These are phyloP conservation scores for Cranoglanis bouderius DNA, from an alignment of 2,113 vertebrate genomes.

Conservation along the genomic window DNA sequence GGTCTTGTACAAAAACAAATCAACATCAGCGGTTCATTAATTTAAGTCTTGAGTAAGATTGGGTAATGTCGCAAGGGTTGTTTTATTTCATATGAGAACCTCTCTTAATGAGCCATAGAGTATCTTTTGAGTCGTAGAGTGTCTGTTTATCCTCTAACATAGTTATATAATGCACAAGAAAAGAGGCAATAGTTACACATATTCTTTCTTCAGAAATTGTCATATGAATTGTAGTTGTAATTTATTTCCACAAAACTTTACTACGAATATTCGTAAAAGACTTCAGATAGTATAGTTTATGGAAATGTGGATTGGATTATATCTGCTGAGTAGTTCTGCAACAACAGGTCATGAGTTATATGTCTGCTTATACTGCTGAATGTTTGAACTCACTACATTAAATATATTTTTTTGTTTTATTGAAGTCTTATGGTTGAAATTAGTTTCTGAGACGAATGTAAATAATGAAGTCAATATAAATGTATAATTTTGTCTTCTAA, in stretches of 20 bases:
- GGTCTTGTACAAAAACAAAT: constrained; percentile 32
- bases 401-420: no score
- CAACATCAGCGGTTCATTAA: constrained; percentile 16
- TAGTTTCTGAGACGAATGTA: no score
- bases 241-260: not conserved
- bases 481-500: no score
- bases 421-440: no score
- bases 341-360: no score
- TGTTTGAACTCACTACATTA: no score
- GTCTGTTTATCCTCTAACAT: not conserved
- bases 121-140: not conserved
- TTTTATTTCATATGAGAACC: not conserved
- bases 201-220: not conserved
- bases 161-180: not conserved
- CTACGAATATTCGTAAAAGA: not conserved
- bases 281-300: not conserved
- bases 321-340: no score
- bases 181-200: not conserved
- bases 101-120: not conserved
- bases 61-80: not conserved
- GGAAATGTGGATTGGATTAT: not conserved
- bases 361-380: no score
- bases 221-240: not conserved
- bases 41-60: not conserved
- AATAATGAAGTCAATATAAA: no score